Base-by-base conservation (phyloP, 2,113 vertebrate genomes). In the Dendropsophus ebraccatus region DNA sequence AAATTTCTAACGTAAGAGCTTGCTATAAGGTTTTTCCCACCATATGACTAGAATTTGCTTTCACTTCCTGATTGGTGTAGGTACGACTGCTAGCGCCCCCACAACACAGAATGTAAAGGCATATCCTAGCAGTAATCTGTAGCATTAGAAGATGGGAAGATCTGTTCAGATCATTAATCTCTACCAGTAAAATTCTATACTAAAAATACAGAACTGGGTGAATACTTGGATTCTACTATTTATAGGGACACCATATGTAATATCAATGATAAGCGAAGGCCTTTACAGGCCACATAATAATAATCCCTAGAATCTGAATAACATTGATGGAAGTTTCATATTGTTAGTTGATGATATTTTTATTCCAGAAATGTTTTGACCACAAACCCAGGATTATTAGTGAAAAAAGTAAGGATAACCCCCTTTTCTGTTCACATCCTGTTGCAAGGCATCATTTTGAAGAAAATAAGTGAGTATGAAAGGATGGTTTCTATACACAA, bases 361-460 rank as follows among this genome's bases (percentile, higher is more conserved):
- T 93, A 21, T 94, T 96, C 25, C 91, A 99, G 98, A 97, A 96
- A 90, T 99, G 98, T 93, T 99, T 99, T 94, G 98, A 99, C 92
- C 97, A 99, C 93, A 99, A 99, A 90, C 98, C 98, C 86, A 94
- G 98, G 95, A 99, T 98, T 91, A 99, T 99, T 94, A 98, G 97
- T 95, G 99, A 98, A 93, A 96, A 94, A 91, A 98, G 96, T 92
- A 98, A 97, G 91, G 96, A 98, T 88, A 95, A 95, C 82, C 93
- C 95, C 14, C 92, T 94, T 32, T 92, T 95, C 78, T 99, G 98
- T 93, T 98, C 97, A 90, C 97, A 99, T 87, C 96, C 97, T 9
- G 95, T 96, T 91, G 98, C 94, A 70, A 96, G 96, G 92, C 98
- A 99, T 90, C 92, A 94, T 87, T 98, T 99, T 93, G 96, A 99